Base-by-base conservation (phyloP, 2,113 vertebrate genomes). In the Podocnemis expansa region DNA sequence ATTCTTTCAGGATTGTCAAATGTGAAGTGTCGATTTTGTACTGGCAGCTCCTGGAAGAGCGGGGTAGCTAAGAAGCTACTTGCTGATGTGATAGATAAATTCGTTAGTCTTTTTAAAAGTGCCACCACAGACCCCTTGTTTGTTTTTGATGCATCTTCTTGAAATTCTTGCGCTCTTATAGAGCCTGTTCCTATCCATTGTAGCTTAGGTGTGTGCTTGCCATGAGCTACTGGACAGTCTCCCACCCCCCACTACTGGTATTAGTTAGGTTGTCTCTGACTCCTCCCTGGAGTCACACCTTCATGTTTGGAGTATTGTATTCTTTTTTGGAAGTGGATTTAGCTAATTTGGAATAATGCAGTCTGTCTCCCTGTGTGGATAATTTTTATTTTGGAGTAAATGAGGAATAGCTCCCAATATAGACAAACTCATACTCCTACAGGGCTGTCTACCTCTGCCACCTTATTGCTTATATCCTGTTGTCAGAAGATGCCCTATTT, bases 1-100 rank as follows among this genome's bases (percentile, higher is more conserved):
- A 3, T 60, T 45, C 0, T 0, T 63, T n/a, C 70, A 1, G 1
- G 31, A 45, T 84, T 93, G 79, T 79, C 52, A 0, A 11, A 51
- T 2, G 49, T 16, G 84, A 80, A 84, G 79, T 45, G 87, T 21
- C 10, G 1, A 45, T 60, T 29, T 70, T 38, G n/a, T 47, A 5
- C 10, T 56, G 79, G 38, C 89, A 56, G 21, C 12, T 9, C n/a
- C 63, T 14, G 54, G 84, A 78, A 79, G 45, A n/a, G 19, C 17
- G 4, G 45, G 76, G 73, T 24, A 76, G 76, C 41, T 82, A 76
- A 80, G 88, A 70, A 60, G 29, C 2, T 45, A 7, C n/a, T 41
- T 81, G 73, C 89, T 82, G 70, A 43, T 80, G n/a, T n/a, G n/a
- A n/a, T n/a, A n/a, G n/a, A n/a, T n/a, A n/a, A n/a, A n/a, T n/a